Base-by-base conservation (phyloP, 2,888 invertebrate species). In the Euzetes globulus region DNA sequence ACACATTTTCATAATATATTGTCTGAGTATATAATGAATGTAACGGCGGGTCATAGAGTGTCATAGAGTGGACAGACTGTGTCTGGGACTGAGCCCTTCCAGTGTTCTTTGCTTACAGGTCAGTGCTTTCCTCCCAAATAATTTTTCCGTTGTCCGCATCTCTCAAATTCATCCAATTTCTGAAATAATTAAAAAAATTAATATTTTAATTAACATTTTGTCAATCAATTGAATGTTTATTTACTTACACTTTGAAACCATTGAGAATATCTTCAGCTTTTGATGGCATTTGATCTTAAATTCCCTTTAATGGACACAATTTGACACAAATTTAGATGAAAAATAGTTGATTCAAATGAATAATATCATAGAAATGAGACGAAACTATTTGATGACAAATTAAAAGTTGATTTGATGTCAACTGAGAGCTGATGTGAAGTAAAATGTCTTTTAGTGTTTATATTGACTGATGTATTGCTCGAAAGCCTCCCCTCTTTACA, bases 111-210 rank as follows among this genome's bases (percentile, higher is more conserved):
- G 83, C 85, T 82, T 81, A 87, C 88, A 99, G 86, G 83, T 99
- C 97, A 82, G 96, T 95, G 81, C 91, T 92, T 78, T 94, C 94
- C 83, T 98, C 96, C 98, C 98, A 99, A 41, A 97, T 86, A 76
- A 98, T 88, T 83, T 92, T 91, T 19, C 97, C 98, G 47, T 86
- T 88, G 81, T 97, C 97, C 17, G 92, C 94, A 87, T 99, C 97
- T 73, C 96, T 87, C 60, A 99, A 85, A 83, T 94, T 97, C 91
- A 98, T 97, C 92, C 96, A 98, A 84, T 99, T 98, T 77, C 86
- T 87, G 76, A 17, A 77, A 76, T 37, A 50, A 33, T 60, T 27
- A 22, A 60, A 13, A 17, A 15, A 25, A 63, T 19, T 41, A n/a
- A n/a, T n/a, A n/a, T n/a, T n/a, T n/a, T n/a, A n/a, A n/a, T n/a